Base-by-base conservation (phyloP, 2,888 invertebrate species). In the Schrankia costaestrigalis region DNA sequence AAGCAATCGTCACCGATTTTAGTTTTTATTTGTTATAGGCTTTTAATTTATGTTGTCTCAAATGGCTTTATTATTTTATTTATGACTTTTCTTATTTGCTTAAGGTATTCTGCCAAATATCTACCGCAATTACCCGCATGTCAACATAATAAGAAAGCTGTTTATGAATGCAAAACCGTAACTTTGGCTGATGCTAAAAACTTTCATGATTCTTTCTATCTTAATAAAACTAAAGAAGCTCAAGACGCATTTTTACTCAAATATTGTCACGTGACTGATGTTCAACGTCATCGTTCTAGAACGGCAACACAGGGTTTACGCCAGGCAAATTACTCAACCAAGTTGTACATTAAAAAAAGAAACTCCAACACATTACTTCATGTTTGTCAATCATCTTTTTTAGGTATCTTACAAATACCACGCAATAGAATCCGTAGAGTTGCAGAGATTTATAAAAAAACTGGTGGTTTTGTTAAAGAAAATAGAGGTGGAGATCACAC, bases 401-500 rank as follows among this genome's bases (percentile, higher is more conserved):
- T 23, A 7, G 10, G 13, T 9, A 25, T 31, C 8, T 23, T 31
- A n/a, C 14, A 24, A 9, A 32, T 32, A 11, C 11, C 32, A 9
- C 14, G 6, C 11, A 10, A 32, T 26, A 32, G 32, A 15, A 26
- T 32, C 23, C 10, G 18, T 14, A 15, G 17, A 9, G 12, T 25
- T 9, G 14, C 32, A 11, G 22, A 32, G 15, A 25, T 12, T 14
- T 32, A 12, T 15, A 24, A 14, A 17, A 12, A 12, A 25, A 32
- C 26, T 32, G 24, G 32, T 18, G 25, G 32, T 11, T n/a, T 25
- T 11, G 15, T 26, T 3, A 32, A 25, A 17, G 32, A 32, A 12
- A 32, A 32, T 11, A 24, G 32, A 10, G 32, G 32, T 9, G 32
- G 32, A 4, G 32, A 32, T 18, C 32, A 18, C 11, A 18, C 26